Percentiles rank a stretch among this genome's conserved stretches.
Conservation (phyloP, 2,888 invertebrate genomes). For the Labia minor region DNA sequence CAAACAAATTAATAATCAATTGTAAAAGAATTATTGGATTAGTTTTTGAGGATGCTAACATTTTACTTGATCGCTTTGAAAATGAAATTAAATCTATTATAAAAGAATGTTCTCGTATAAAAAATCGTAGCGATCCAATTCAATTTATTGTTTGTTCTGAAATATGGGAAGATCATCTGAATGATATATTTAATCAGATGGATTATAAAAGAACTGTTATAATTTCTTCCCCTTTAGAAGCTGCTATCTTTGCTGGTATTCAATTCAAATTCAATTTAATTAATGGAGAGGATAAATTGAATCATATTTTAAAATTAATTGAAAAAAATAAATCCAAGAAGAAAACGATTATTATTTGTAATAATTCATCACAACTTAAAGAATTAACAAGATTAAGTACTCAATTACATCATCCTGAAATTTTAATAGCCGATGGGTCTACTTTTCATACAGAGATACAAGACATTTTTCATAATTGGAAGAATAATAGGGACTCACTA, state of each 20-base stretch:
- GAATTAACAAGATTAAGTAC: constrained; percentile 40
- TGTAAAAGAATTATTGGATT: constrained; percentile 52
- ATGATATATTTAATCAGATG: constrained; percentile 42
- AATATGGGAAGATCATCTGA: constrained; percentile 52
- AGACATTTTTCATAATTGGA: constrained; percentile 19
- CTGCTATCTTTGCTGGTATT: constrained; percentile 56
- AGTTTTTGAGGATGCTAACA: constrained; percentile 60
- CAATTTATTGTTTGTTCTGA: constrained; percentile 51
- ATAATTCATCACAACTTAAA: constrained; percentile 33
- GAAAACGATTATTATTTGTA: constrained; percentile 53
- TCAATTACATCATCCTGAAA: constrained; percentile 26
- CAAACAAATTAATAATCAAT: constrained; percentile 42
- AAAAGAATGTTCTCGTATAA: constrained; percentile 32
- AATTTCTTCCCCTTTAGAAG: constrained; percentile 62
- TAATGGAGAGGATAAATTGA: constrained; percentile 38
- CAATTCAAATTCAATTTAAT: constrained; percentile 39
- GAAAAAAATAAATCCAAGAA: constrained; percentile 37
- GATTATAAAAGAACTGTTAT: constrained; percentile 51
- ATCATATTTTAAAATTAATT: constrained; percentile 41
- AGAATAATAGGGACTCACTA: constrained; percentile 26
- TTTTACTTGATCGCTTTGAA: constrained; percentile 43
- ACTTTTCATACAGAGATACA: constrained; percentile 29
- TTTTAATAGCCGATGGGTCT: constrained; percentile 32
- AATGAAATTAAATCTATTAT: constrained; percentile 34
- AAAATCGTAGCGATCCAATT: constrained; percentile 29